Evolutionary conservation across 2,113 vertebrate species (phyloP).

Genomic region (Rhagologus leucostigma): DNA sequence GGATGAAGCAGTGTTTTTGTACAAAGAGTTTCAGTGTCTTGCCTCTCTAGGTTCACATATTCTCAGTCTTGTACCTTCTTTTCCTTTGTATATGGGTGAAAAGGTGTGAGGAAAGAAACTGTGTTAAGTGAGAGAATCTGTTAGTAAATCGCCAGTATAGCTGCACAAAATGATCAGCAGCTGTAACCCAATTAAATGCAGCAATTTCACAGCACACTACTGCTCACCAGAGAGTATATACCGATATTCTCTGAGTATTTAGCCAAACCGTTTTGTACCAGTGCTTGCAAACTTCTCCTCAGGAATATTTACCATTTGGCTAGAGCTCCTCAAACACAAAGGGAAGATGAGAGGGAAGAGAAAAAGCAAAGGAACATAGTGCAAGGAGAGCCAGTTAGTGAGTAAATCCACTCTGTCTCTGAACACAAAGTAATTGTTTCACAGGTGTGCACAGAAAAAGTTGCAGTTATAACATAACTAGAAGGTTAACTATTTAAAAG

Average conservation of each 20-base stretch:
- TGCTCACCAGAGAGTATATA: slow-evolving; percentile 23
- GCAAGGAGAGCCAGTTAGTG: slow-evolving; percentile 25
- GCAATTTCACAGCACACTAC: slow-evolving; percentile 19
- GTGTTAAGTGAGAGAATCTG: slow-evolving; percentile 22
- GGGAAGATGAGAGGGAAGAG: not conserved
- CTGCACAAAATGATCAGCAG: slow-evolving; percentile 66
- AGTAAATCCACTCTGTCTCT: slow-evolving; percentile 11
- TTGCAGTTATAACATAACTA: slow-evolving; percentile 16
- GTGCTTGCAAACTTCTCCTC: slow-evolving; percentile 3
- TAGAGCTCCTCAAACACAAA: slow-evolving; percentile 40
- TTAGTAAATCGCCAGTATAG: slow-evolving; percentile 32
- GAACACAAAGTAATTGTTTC: slow-evolving; percentile 9
- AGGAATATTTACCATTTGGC: slow-evolving; percentile 41
- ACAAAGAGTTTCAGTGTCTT: not conserved
- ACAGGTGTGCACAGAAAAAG: slow-evolving; percentile 45
- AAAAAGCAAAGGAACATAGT: not conserved
- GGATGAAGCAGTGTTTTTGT: not conserved
- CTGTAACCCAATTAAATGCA: slow-evolving; percentile 64
- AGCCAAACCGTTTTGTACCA: slow-evolving; percentile 13
- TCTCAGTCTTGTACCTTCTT: not conserved
- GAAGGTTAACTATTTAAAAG: slow-evolving; percentile 43
- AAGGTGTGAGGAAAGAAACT: slow-evolving; percentile 24
- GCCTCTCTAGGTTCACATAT: not conserved
- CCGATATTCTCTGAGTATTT: not conserved
- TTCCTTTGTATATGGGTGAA: not conserved